phyloP scores from a whole-genome alignment of 2,888 invertebrate species.

The Nephrocerus scutellatus region DNA sequence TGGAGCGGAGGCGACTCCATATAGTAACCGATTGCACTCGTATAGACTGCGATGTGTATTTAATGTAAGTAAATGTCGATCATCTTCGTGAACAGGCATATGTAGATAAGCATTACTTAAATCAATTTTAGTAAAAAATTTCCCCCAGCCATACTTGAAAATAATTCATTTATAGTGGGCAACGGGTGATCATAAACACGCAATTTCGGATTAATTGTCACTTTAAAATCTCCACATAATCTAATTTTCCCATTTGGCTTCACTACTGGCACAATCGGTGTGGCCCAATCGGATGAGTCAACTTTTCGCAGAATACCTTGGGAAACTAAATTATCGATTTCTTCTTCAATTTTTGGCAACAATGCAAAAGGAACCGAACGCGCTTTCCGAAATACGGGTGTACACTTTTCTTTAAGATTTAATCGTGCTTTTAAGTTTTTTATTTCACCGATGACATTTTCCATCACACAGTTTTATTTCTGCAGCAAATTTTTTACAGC shows the following conservation, averaged over 20 bases:
- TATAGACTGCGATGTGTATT: constrained; percentile 36
- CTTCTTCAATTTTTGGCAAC: constrained; percentile 10
- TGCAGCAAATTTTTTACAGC: constrained; percentile 1
- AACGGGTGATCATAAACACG: constrained; percentile 26
- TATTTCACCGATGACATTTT: constrained; percentile 5
- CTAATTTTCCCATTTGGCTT: constrained; percentile 26
- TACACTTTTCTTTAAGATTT: constrained; percentile 15
- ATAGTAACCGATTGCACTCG: constrained; percentile 29
- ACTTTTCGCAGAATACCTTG: constrained; percentile 13
- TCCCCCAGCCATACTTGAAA: constrained; percentile 22
- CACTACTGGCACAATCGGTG: constrained; percentile 31
- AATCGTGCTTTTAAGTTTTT: constrained; percentile 14
- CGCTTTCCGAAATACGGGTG: constrained; percentile 21
- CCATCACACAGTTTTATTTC: constrained; percentile 1
- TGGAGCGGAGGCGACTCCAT: constrained; percentile 32
- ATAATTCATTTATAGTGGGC: constrained; percentile 25
- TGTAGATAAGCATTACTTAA: constrained; percentile 35
- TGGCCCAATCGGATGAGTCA: constrained; percentile 28
- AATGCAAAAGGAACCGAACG: constrained; percentile 11
- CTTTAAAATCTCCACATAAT: constrained; percentile 23
- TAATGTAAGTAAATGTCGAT: constrained; percentile 30
- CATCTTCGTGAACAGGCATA: constrained; percentile 28
- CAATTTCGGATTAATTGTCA: constrained; percentile 25
- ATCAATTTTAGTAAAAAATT: constrained; percentile 27
- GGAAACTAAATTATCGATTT: constrained; percentile 17